Conservation (phyloP, 2,113 vertebrate species). For the Brachyhypopomus gauderio region DNA sequence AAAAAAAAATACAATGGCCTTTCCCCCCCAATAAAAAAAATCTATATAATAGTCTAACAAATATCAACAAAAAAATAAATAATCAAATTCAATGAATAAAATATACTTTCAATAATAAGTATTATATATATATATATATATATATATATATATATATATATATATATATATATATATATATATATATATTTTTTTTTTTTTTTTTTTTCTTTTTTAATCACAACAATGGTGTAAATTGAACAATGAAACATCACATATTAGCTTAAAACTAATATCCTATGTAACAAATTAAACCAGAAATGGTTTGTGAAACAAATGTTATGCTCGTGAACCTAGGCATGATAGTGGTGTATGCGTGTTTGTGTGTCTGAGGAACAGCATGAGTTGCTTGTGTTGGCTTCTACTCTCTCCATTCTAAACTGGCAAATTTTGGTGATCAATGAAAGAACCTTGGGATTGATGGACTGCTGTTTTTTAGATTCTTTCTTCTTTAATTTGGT, state of each 20-base stretch:
- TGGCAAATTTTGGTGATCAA: not conserved
- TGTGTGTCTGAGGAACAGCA: not conserved
- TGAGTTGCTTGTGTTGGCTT: not conserved
- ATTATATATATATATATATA: not conserved
- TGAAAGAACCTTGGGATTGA: conserved; percentile 16
- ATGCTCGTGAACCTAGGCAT: not conserved
- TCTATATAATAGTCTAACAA: no score
- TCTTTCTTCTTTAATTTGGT: conserved; percentile 32
- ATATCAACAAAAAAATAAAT: no score
- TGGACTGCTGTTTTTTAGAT: conserved; percentile 3
- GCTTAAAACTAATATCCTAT: not conserved
- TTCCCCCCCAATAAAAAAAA: no score
- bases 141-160: no score
- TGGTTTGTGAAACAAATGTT: not conserved
- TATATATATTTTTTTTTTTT: no score
- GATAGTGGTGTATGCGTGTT: not conserved
- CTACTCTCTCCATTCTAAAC: conserved; percentile 13
- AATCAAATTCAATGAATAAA: not conserved
- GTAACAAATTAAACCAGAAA: not conserved
- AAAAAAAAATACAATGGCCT: no score
- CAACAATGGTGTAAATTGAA: not conserved
- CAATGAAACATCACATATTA: not conserved
- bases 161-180: no score
- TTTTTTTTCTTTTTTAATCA: no score
- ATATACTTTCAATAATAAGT: no score